Base-by-base conservation (phyloP, 2,113 vertebrate genomes). In the Tychaedon coryphoeus region DNA sequence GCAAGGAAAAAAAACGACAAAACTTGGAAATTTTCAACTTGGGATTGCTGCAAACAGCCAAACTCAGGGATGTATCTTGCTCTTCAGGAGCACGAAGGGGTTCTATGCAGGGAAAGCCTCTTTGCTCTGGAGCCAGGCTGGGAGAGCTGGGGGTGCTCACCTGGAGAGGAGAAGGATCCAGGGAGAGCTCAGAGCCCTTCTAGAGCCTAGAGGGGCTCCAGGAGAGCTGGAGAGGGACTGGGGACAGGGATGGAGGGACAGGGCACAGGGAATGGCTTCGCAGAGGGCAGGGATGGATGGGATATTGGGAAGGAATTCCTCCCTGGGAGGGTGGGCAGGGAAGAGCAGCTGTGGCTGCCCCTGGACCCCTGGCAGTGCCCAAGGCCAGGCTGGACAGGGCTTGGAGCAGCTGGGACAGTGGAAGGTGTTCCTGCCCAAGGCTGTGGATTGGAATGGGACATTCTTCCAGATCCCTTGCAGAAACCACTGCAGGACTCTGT, bases 61-160 rank as follows among this genome's bases (percentile, higher is more conserved):
- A 1, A 0, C 15, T 57, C n/a, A 26, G 47, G 31, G n/a, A 57
- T 9, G 17, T 19, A 22, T 8, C 53, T 12, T 5, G 1, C 6
- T 58, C 22, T 54, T 40, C 26, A 9, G 43, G 14, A 54, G 33
- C 0, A 0, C 4, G 6, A 8, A 19, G 38, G 69, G 38, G 6
- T 40, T 10, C 34, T 17, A 0, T 1, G 8, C 8, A n/a, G 29
- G 25, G 48, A 36, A 58, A 70, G 24, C 10, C 23, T 2, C 64
- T 54, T 40, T 47, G n/a, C 65, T 29, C n/a, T 11, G 19, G 8
- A 54, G 47, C 65, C 56, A 62, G 53, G 53, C 26, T 67, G 53
- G 53, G 2, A 67, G 31, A 54, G 47, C 40, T 62, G n/a, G 47
- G 38, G 5, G 3, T 12, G 47, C 1, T 45, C 54, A 15, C 12